Evolutionary conservation across 1,140 invertebrate genomes (phyloP), one percentile per base, ranked within the genome.

Genomic region (Charaxes varanes): DNA sequence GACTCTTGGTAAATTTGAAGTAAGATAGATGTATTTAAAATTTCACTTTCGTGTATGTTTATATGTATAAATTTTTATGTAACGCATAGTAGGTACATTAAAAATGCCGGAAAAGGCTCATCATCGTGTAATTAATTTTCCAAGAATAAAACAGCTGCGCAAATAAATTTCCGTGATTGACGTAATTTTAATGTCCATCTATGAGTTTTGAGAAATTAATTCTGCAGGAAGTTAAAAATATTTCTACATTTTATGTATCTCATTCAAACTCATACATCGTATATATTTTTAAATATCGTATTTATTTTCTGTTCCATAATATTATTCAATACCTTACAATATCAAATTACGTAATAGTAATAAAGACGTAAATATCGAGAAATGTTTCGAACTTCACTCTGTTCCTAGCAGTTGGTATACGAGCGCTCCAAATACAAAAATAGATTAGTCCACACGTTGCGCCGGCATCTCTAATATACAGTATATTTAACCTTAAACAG

Each of bases 381-480:
- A 46, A 46, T 46, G 41, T 40, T 41, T 30, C 32, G 34, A 43
- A 36, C 36, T 34, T 40, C 36, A 42, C 38, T 46, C 53, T 56
- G 56, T 66, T n/a, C n/a, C n/a, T n/a, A 69, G 64, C 62, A 53
- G 63, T 58, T 57, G 26, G 45, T 53, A 34, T 42, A 61, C 53
- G 61, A 56, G 44, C 62, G 64, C 58, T 48, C 64, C 47, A 62
- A 62, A 63, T 78, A 46, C 66, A 79, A 76, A 82, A 82, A 79
- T 82, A 82, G 78, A 77, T 45, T 61, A 43, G 50, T 53, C 36
- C 26, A 36, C 46, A 51, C 55, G 42, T 50, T 53, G 49, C 36
- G 56, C 71, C 70, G 66, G 65, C 64, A 10, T 71, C 61, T 63
- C 54, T 45, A 57, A 49, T 41, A 44, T 49, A 32, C 46, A 51